Evolutionary conservation across 2,113 vertebrate genomes (phyloP).

Genomic region (Pedionomus torquatus): DNA sequence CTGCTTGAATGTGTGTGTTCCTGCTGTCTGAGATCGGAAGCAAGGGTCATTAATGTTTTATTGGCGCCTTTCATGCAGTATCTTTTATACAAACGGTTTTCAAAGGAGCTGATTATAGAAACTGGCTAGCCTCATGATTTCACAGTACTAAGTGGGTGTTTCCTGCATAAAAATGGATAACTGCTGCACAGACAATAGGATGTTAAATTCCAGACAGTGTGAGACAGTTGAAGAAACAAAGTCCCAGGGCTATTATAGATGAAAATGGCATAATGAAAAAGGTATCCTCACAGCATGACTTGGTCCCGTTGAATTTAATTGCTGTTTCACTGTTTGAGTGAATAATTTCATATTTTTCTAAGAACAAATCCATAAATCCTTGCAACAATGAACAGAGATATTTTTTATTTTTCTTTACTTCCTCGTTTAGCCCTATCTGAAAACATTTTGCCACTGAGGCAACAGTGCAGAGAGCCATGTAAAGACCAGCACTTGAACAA

Average conservation of each 20-base stretch:
- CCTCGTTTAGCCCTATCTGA: background rate
- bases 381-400: background rate
- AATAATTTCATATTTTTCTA: constrained; percentile 1
- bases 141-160: constrained; percentile 54
- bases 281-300: background rate
- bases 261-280: constrained; percentile 13
- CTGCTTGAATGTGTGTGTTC: background rate
- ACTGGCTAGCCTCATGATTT: constrained; percentile 38
- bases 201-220: constrained; percentile 45
- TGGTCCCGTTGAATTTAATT: constrained; percentile 4
- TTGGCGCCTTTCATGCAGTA: constrained; percentile 41
- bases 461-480: background rate
- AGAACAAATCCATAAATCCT: constrained; percentile 28
- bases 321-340: background rate
- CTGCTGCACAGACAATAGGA: constrained; percentile 10
- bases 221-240: constrained; percentile 49
- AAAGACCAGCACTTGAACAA: background rate
- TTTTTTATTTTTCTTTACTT: background rate
- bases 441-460: background rate
- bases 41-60: constrained; percentile 48
- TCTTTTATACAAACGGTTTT: constrained; percentile 49
- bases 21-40: constrained; percentile 16
- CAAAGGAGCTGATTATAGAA: constrained; percentile 55
- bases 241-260: background rate
- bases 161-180: constrained; percentile 41